These are phyloP conservation scores for Phymatocera aterrima DNA, from an alignment of 2,888 invertebrate genomes.

Conservation along the genomic window DNA sequence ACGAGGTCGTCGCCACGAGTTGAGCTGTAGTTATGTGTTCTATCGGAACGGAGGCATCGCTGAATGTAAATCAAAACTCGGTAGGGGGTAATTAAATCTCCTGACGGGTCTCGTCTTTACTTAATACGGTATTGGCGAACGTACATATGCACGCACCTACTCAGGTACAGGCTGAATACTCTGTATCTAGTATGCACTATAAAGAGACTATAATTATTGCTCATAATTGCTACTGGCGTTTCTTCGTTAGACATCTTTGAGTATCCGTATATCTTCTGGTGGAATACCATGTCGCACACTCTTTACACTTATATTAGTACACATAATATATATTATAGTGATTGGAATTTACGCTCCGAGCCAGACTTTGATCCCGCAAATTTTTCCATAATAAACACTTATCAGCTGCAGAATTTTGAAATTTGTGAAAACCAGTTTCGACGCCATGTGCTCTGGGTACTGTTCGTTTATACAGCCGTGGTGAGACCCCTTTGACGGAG, in stretches of 20 bases:
- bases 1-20: constrained; percentile 4
- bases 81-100: constrained; percentile 42
- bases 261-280: background rate
- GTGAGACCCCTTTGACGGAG: constrained; percentile 17
- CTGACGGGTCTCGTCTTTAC: constrained; percentile 1
- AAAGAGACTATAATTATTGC: constrained; percentile 25
- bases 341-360: background rate
- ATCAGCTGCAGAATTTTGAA: constrained; percentile 16
- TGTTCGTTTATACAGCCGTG: background rate
- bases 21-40: constrained; percentile 15
- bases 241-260: constrained; percentile 9
- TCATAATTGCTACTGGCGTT: constrained; percentile 24
- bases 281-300: background rate
- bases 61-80: constrained; percentile 42
- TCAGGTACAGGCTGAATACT: background rate
- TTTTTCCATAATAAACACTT: background rate
- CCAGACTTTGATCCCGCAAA: background rate
- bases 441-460: background rate
- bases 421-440: constrained; percentile 14
- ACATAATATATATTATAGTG: background rate
- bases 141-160: background rate
- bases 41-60: constrained; percentile 44
- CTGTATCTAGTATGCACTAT: constrained; percentile 1
- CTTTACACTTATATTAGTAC: background rate
- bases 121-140: constrained; percentile 2